These are phyloP conservation scores for Syritta pipiens DNA, from an alignment of 2,888 invertebrate genomes.

Conservation along the genomic window DNA sequence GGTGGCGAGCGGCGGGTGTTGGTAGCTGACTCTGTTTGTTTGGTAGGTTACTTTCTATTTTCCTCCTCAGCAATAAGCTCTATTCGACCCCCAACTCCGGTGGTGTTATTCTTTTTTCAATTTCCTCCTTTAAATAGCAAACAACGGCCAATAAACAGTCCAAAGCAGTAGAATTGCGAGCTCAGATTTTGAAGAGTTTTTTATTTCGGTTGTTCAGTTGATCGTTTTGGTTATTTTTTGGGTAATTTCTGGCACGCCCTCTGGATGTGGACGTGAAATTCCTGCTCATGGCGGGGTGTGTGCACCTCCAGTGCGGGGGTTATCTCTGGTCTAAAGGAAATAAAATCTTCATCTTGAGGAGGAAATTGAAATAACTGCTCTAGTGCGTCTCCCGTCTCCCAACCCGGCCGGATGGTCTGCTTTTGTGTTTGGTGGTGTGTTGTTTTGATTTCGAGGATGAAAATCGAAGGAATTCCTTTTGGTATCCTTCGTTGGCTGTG, in stretches of 20 bases:
- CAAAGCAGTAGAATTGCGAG: slow-evolving; percentile 4
- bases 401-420: too few relatives aligned
- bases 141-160: slow-evolving; percentile 52
- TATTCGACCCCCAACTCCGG: slow-evolving; percentile 7
- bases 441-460: slow-evolving; percentile 24
- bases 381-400: too few relatives aligned
- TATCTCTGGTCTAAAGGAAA: slow-evolving; percentile 33
- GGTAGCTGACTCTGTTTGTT: slow-evolving; percentile 53
- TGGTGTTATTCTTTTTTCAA: slow-evolving; percentile 24
- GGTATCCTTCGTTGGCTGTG: slow-evolving; percentile 10
- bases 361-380: slow-evolving; percentile 60
- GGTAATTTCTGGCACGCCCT: slow-evolving; percentile 11
- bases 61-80: background rate
- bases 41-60: slow-evolving; percentile 18
- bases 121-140: slow-evolving; percentile 27
- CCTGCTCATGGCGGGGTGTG: too few relatives aligned
- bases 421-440: slow-evolving; percentile 44
- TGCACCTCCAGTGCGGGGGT: background rate
- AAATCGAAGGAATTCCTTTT: slow-evolving; percentile 14
- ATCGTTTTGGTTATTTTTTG: slow-evolving; percentile 30
- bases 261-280: too few relatives aligned
- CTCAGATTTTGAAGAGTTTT: slow-evolving; percentile 31
- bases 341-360: slow-evolving; percentile 50
- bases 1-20: too few relatives aligned
- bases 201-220: slow-evolving; percentile 30